Conservation (phyloP, 2,888 invertebrate genomes). For the Eumerus sabulonum region DNA sequence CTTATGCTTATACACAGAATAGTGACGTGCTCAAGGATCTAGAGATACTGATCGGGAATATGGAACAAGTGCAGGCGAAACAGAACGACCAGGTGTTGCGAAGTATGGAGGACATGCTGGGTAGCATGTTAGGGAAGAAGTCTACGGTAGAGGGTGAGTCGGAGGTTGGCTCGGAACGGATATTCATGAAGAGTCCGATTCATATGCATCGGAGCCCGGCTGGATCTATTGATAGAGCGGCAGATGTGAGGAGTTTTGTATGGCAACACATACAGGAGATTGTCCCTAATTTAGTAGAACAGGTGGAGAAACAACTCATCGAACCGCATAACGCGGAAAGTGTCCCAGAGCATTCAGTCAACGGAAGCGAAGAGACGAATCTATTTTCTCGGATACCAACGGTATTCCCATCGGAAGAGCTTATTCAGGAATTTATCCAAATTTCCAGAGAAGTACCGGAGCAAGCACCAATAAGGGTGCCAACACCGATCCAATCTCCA, state of each 20-base stretch:
- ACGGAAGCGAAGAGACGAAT: conserved; percentile 22
- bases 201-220: conserved; percentile 61
- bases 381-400: too few species aligned
- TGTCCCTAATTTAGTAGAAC: conserved; percentile 77
- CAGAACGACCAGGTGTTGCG: conserved; percentile 75
- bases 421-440: too few species aligned
- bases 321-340: conserved; percentile 66
- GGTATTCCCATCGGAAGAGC: too few species aligned
- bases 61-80: conserved; percentile 78
- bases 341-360: conserved; percentile 31
- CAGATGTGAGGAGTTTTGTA: conserved; percentile 77
- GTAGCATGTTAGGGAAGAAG: conserved; percentile 72
- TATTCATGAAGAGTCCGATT: conserved; percentile 78
- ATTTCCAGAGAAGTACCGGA: too few species aligned
- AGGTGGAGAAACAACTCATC: conserved; percentile 77
- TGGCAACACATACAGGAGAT: conserved; percentile 79
- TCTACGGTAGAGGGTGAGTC: conserved; percentile 70
- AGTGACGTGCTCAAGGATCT: conserved; percentile 77
- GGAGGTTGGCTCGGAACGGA: conserved; percentile 75
- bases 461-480: not conserved
- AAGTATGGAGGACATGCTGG: conserved; percentile 76
- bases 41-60: conserved; percentile 78
- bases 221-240: conserved; percentile 48
- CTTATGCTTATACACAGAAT: conserved; percentile 71
- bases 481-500: too few species aligned